Percentiles rank a stretch among this genome's conserved stretches.
These are phyloP conservation scores for Cactoblastis cactorum DNA, from an alignment of 2,888 invertebrate genomes.

Conservation along the genomic window DNA sequence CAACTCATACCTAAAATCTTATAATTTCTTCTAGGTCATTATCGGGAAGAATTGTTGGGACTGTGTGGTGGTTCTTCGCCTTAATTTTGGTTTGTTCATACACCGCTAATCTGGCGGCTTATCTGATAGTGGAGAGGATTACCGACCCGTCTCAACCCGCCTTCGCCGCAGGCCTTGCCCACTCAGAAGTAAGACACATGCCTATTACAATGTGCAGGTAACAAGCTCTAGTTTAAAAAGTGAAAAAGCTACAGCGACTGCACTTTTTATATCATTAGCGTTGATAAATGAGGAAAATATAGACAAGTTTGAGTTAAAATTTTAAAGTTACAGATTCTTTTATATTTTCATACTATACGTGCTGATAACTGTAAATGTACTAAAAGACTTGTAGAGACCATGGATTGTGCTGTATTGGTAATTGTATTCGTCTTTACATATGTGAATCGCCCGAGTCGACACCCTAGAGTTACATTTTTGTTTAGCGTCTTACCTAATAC, in stretches of 20 bases:
- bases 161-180: constrained; percentile 93
- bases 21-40: constrained; percentile 80
- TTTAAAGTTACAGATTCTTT: too few relatives aligned
- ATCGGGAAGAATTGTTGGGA: constrained; percentile 96
- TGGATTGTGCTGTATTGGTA: too few relatives aligned
- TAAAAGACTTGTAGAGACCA: too few relatives aligned
- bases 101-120: constrained; percentile 98
- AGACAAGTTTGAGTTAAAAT: too few relatives aligned
- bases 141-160: constrained; percentile 90
- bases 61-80: constrained; percentile 99
- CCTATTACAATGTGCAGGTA: constrained; percentile 55
- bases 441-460: too few relatives aligned
- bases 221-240: constrained; percentile 34
- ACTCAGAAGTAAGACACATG: constrained; percentile 87
- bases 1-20: not conserved
- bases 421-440: too few relatives aligned
- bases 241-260: constrained; percentile 47
- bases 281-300: too few relatives aligned
- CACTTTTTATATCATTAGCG: not conserved
- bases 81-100: constrained; percentile 98
- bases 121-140: constrained; percentile 97
- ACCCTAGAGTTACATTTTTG: too few relatives aligned
- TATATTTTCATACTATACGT: too few relatives aligned
- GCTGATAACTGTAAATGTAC: too few relatives aligned
- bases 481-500: too few relatives aligned